A percentile compares a stretch with the other conserved stretches of the same genome.
These are phyloP conservation scores for Adelognathus sp. DNA, from an alignment of 2,888 invertebrate genomes.

Conservation along the genomic window DNA sequence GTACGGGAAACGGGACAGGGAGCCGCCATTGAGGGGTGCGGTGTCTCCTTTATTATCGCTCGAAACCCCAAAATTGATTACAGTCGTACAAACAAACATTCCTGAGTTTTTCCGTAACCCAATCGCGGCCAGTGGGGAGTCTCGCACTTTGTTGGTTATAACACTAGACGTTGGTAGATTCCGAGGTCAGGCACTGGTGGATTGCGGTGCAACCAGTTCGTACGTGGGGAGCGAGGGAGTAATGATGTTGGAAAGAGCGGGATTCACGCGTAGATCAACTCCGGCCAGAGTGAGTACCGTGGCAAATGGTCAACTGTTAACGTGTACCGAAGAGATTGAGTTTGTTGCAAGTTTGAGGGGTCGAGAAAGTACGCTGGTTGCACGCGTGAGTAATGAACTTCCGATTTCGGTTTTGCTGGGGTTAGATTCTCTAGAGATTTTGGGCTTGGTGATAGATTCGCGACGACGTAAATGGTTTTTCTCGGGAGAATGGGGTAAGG, in stretches of 20 bases:
- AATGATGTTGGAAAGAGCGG: background rate
- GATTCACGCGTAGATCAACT: background rate
- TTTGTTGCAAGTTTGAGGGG: constrained; percentile 18
- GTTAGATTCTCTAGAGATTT: background rate
- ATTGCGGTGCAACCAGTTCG: constrained; percentile 5
- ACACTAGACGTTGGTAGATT: background rate
- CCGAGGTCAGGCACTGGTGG: background rate
- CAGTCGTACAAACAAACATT: background rate
- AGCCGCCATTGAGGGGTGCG: background rate
- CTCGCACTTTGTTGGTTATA: background rate
- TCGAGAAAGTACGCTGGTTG: background rate
- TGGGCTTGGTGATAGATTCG: background rate
- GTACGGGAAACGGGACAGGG: background rate
- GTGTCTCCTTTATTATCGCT: background rate
- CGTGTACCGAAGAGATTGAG: background rate
- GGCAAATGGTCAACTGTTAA: background rate
- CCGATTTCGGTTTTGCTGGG: background rate
- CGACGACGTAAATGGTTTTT: background rate
- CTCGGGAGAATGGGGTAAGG: background rate
- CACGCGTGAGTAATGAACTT: background rate
- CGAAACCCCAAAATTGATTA: background rate
- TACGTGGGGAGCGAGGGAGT: background rate
- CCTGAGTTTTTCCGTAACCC: background rate
- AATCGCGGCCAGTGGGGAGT: background rate
- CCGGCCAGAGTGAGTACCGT: background rate